Conservation (phyloP, 2,797 vertebrate species). For the Pygocentrus nattereri region DNA sequence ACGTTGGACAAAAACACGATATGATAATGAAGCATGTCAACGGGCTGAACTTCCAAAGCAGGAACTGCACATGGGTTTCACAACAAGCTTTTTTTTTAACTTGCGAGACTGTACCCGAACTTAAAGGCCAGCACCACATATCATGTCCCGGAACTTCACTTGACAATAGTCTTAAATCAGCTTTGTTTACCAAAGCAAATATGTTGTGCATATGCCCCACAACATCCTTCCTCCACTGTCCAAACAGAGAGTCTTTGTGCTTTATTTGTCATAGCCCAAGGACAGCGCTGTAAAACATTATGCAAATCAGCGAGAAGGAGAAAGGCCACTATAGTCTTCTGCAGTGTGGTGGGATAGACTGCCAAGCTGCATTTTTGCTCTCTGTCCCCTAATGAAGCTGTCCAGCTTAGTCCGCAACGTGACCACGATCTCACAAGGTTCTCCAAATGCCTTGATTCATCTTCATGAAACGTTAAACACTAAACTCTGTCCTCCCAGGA, state of each 20-base stretch:
- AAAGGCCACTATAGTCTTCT: conserved; percentile 22
- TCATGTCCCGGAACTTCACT: conserved; percentile 10
- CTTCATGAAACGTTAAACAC: not conserved
- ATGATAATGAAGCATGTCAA: conserved; percentile 12
- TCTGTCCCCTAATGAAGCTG: conserved; percentile 31
- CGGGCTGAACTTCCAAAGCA: conserved; percentile 11
- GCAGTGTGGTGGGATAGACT: conserved; percentile 28
- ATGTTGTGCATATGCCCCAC: conserved; percentile 34
- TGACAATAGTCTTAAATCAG: conserved; percentile 48
- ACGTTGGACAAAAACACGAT: not conserved
- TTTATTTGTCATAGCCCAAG: conserved; percentile 38
- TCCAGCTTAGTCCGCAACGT: conserved; percentile 27
- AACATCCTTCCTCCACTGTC: conserved; percentile 31
- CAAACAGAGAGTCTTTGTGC: conserved; percentile 36
- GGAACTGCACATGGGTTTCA: conserved; percentile 7
- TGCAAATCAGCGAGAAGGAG: conserved; percentile 21
- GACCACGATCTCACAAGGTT: conserved; percentile 12
- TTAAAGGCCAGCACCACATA: conserved; percentile 15
- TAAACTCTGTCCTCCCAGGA: not conserved
- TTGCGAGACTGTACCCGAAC: conserved; percentile 2
- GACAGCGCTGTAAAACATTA: conserved; percentile 26
- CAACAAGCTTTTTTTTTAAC: not conserved
- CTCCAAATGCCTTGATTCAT: conserved; percentile 30
- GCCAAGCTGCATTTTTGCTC: conserved; percentile 45
- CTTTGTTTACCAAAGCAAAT: conserved; percentile 41